Evolutionary conservation across 2,888 invertebrate genomes (phyloP).

Genomic region (Phengaris alcon): DNA sequence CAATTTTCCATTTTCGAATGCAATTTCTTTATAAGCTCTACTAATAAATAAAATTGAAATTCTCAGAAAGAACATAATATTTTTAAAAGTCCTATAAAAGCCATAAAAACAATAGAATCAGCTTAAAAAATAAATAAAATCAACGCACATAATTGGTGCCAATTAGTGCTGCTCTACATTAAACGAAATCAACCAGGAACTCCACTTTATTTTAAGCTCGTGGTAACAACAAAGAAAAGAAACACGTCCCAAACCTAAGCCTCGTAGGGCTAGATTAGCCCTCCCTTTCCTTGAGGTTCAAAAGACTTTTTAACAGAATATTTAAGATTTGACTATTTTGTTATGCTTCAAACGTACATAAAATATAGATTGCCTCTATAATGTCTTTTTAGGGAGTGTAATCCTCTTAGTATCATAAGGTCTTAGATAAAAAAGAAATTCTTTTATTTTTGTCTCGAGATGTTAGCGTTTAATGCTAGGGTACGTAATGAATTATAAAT

Average conservation of each 20-base stretch:
- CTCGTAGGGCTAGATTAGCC: not conserved
- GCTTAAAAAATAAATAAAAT: not conserved
- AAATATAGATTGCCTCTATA: not conserved
- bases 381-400: conserved; percentile 21
- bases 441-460: conserved; percentile 24
- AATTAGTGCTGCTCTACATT: conserved; percentile 1
- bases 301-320: not conserved
- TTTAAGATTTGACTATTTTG: not conserved
- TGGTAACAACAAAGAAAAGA: conserved; percentile 1
- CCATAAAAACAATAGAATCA: not conserved
- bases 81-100: too few relatives aligned
- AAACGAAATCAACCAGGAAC: not conserved
- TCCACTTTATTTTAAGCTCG: not conserved
- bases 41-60: too few relatives aligned
- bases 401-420: conserved; percentile 28
- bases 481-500: conserved; percentile 26
- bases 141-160: not conserved
- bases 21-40: too few relatives aligned
- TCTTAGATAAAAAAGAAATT: conserved; percentile 16
- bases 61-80: too few relatives aligned
- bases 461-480: conserved; percentile 19
- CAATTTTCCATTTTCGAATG: too few relatives aligned
- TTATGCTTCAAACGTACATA: conserved; percentile 1
- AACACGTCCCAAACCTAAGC: not conserved
- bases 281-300: not conserved